Conservation (phyloP, 2,113 vertebrate species). For the Lamprotornis superbus region DNA sequence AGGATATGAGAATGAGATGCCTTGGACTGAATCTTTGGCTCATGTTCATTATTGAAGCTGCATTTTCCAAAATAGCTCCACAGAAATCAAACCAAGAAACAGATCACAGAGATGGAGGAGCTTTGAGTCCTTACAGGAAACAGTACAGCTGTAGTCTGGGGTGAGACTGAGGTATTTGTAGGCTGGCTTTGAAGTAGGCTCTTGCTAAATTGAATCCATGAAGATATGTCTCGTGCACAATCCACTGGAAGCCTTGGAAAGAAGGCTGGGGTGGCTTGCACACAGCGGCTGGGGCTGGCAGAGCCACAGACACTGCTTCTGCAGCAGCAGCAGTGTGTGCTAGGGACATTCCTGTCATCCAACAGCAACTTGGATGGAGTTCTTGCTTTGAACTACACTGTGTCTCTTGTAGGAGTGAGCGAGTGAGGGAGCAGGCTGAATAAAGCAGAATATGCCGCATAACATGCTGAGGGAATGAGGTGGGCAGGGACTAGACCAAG, state of each 20-base stretch:
- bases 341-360: fast-evolving
- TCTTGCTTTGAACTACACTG: neutral
- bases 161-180: neutral
- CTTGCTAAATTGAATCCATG: neutral
- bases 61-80: neutral
- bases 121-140: neutral
- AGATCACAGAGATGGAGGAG: neutral
- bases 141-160: neutral
- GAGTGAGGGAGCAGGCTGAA: neutral
- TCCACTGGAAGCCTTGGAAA: neutral
- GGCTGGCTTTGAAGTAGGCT: neutral
- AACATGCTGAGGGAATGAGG: neutral
- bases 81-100: neutral
- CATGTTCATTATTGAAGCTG: neutral
- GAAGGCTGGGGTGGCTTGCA: neutral
- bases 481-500: neutral
- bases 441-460: fast-evolving
- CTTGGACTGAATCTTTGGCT: neutral
- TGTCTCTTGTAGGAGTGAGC: neutral
- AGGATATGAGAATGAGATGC: neutral
- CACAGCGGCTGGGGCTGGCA: fast-evolving
- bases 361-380: neutral
- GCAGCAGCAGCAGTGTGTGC: neutral
- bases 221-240: neutral
- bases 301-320: neutral